Evolutionary conservation across 2,888 invertebrate species (phyloP).

Genomic region (Drosophila ezoana): DNA sequence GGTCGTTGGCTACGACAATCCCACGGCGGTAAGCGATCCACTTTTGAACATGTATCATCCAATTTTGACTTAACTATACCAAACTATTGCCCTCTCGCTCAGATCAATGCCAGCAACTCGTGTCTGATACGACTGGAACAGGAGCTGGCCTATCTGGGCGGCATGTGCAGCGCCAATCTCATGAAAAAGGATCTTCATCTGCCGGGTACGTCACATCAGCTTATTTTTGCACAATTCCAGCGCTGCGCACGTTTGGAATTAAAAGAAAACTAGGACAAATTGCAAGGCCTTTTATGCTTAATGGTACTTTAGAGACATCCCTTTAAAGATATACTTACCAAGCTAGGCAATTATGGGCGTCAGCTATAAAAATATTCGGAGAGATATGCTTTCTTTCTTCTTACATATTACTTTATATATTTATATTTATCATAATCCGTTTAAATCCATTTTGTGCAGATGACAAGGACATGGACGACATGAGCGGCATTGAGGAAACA

Average conservation of each 20-base stretch:
- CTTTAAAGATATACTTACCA: too few relatives aligned
- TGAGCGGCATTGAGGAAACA: constrained; percentile 89
- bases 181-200: constrained; percentile 92
- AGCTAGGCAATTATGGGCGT: too few relatives aligned
- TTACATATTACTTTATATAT: too few relatives aligned
- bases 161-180: constrained; percentile 95
- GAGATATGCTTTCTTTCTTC: too few relatives aligned
- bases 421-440: not conserved
- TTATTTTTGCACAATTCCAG: not conserved
- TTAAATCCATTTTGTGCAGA: constrained; percentile 77
- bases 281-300: too few relatives aligned
- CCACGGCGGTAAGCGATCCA: constrained; percentile 83
- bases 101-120: constrained; percentile 84
- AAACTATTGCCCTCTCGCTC: constrained; percentile 31
- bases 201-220: constrained; percentile 84
- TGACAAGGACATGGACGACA: constrained; percentile 90
- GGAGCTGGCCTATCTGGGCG: constrained; percentile 95
- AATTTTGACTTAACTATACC: not conserved
- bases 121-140: constrained; percentile 90
- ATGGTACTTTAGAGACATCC: too few relatives aligned
- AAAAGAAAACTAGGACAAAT: too few relatives aligned
- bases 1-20: constrained; percentile 93
- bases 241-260: not conserved
- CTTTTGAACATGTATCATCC: not conserved
- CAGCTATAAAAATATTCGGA: too few relatives aligned